phyloP scores from a whole-genome alignment of 2,888 invertebrate genomes.

The Pomacea canaliculata region DNA sequence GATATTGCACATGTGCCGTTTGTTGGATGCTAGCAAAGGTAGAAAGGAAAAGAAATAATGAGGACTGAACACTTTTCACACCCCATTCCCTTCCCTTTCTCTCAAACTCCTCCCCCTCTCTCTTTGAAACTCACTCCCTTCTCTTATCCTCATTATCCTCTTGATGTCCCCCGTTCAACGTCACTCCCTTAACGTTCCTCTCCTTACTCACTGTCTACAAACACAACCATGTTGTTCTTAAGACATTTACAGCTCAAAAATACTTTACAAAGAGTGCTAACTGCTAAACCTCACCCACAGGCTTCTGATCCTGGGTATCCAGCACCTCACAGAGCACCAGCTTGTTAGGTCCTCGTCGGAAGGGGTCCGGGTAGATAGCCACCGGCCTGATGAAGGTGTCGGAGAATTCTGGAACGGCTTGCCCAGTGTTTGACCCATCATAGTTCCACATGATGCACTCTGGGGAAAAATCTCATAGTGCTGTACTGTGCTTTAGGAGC shows the following conservation, averaged over 20 bases:
- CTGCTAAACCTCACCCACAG: not conserved
- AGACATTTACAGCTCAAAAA: not conserved
- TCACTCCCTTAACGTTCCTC: not conserved
- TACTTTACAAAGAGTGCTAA: no score
- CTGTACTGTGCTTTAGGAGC: no score
- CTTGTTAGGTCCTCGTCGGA: slow-evolving; percentile 27
- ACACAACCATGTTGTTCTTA: not conserved
- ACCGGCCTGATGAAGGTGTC: slow-evolving; percentile 31
- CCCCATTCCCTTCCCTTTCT: not conserved
- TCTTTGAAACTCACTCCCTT: no score
- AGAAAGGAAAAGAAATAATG: slow-evolving; percentile 49
- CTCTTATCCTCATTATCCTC: no score
- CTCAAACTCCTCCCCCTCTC: not conserved
- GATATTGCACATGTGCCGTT: slow-evolving; percentile 69
- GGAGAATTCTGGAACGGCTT: slow-evolving; percentile 22
- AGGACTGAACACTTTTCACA: not conserved
- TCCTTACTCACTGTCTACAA: no score
- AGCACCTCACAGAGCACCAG: slow-evolving; percentile 30
- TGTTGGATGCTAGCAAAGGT: slow-evolving; percentile 64
- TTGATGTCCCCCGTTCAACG: no score
- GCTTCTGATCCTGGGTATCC: slow-evolving; percentile 14
- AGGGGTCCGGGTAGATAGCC: slow-evolving; percentile 29
- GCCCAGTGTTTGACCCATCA: slow-evolving; percentile 10
- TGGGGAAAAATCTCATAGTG: not conserved
- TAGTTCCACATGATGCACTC: slow-evolving; percentile 27